Percentiles rank a stretch among this genome's conserved stretches.
Evolutionary conservation across 2,113 vertebrate species (phyloP).

Genomic region (Anthoscopus minutus): DNA sequence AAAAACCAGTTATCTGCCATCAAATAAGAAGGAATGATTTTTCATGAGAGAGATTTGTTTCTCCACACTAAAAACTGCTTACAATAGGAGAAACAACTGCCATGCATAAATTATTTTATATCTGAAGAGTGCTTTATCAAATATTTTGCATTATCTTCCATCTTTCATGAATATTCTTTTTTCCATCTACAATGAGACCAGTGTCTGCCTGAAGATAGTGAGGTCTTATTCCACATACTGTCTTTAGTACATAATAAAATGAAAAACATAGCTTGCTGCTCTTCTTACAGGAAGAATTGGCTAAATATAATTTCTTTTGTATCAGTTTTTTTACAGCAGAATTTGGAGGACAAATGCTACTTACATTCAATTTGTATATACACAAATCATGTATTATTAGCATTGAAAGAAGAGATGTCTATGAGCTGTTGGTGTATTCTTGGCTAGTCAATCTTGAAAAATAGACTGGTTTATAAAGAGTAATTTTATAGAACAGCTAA

Average conservation of each 20-base stretch:
- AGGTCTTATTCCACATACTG: background rate
- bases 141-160: background rate
- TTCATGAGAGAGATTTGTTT: background rate
- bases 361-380: background rate
- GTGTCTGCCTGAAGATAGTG: background rate
- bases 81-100: background rate
- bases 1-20: background rate
- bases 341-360: background rate
- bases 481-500: background rate
- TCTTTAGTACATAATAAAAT: background rate
- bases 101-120: background rate
- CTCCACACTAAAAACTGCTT: background rate
- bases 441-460: background rate
- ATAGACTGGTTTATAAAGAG: background rate
- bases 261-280: background rate
- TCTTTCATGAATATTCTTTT: background rate
- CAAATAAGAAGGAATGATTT: background rate
- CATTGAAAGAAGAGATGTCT: background rate
- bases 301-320: background rate
- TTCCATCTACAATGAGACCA: background rate
- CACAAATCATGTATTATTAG: background rate
- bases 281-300: background rate
- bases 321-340: background rate
- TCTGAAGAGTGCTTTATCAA: background rate
- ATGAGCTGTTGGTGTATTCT: background rate